A percentile compares a stretch with the other conserved stretches of the same genome.
phyloP scores from a whole-genome alignment of 2,113 vertebrate species.

The Gavia stellata region DNA sequence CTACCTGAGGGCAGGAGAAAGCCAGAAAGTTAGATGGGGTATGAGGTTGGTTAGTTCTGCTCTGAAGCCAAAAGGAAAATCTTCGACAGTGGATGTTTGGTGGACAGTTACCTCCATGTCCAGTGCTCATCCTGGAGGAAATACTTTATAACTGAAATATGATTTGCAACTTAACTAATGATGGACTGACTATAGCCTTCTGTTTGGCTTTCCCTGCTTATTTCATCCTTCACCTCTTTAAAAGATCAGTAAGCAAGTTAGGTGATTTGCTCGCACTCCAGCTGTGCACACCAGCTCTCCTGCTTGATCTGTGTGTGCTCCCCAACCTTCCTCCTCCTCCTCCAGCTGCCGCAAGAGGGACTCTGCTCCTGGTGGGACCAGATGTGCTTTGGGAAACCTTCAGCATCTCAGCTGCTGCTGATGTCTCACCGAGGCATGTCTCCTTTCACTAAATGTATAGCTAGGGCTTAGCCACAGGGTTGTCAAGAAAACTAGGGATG shows the following conservation, averaged over 20 bases:
- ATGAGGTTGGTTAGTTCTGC: background rate
- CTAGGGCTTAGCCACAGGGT: background rate
- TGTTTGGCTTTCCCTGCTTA: background rate
- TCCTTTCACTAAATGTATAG: background rate
- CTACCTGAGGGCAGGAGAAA: background rate
- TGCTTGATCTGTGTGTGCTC: background rate
- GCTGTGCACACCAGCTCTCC: background rate
- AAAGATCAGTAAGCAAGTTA: background rate
- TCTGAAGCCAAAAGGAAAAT: background rate
- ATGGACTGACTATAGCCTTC: background rate
- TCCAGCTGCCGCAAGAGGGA: background rate
- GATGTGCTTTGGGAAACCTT: background rate
- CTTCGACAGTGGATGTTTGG: background rate
- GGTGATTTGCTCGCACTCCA: background rate
- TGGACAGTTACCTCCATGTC: background rate
- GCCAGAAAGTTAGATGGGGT: background rate
- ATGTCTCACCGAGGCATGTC: background rate
- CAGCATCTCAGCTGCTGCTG: background rate
- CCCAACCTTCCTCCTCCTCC: background rate
- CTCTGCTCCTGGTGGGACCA: background rate
- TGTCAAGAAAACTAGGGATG: background rate
- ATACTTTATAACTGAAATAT: background rate
- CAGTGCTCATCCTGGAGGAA: background rate
- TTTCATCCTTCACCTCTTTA: background rate
- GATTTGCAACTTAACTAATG: background rate